Base-by-base conservation (phyloP, 2,888 invertebrate species). In the Megaustenia siamemsis region DNA sequence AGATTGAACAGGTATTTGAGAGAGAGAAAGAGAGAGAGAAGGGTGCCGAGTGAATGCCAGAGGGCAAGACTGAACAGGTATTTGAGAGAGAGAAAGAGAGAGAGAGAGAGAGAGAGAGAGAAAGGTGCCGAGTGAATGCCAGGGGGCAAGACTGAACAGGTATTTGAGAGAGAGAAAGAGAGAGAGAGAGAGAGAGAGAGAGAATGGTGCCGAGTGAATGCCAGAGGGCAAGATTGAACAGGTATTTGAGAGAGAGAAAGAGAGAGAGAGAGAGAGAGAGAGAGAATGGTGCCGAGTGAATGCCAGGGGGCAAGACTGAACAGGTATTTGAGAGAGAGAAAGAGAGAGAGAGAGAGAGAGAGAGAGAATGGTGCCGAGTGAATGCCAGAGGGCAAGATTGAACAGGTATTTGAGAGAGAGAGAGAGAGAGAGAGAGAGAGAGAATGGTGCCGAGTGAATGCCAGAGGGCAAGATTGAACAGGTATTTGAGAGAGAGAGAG, bases 41-140 rank as follows among this genome's bases (percentile, higher is more conserved):
- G 60, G 53, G 60, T 5, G 38, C 18, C 66, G 43, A 66, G 79
- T 35, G 53, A 53, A 38, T 53, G 38, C 1, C 21, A 32, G 35
- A 81, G 66, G 66, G 66, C 43, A 79, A 40, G 28, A 45, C 63
- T 38, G 43, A 45, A 40, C 21, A 66, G n/a, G n/a, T n/a, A n/a
- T n/a, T n/a, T n/a, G n/a, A n/a, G n/a, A n/a, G n/a, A n/a, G n/a
- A n/a, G n/a, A 66, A 53, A 80, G 63, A 80, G 78, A 79, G 81
- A 82, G 53, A 69, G 69, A 10, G 53, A 78, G 32, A 76, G 80
- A 45, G 63, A 81, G 53, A 79, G 80, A 63, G 80, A 84, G 49
- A 66, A 83, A 38, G 76, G 81, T 28, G 49, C 21, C 24, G n/a
- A 56, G 56, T 24, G n/a, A n/a, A 56, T 24, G 56, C 21, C 21